Conservation (phyloP, 2,888 invertebrate species). For the Suillia variegata region DNA sequence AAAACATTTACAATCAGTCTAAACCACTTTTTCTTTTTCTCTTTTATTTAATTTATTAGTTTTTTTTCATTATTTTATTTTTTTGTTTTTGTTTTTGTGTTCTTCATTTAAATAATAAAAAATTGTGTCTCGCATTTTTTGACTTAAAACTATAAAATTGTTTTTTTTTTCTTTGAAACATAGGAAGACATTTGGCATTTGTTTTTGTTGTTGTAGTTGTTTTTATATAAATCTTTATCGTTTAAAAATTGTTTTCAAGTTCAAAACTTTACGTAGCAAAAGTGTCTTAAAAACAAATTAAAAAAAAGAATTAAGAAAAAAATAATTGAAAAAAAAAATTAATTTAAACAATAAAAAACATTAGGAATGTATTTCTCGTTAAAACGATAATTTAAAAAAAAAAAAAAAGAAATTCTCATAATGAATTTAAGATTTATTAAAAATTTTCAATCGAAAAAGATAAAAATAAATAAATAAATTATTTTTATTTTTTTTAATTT, state of each 20-base stretch:
- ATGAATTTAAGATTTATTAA: too few species aligned
- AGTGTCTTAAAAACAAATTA: not conserved
- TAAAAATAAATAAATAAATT: not conserved
- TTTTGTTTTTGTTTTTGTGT: not conserved
- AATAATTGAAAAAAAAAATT: not conserved
- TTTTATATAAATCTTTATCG: slow-evolving; percentile 18
- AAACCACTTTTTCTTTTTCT: not conserved
- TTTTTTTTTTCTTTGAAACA: slow-evolving; percentile 36
- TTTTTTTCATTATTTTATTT: not conserved
- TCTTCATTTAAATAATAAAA: not conserved
- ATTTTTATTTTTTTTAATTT: too few species aligned
- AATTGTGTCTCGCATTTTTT: slow-evolving; percentile 25
- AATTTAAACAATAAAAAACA: not conserved
- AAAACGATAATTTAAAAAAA: not conserved
- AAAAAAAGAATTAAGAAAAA: not conserved
- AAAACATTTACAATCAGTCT: slow-evolving; percentile 10
- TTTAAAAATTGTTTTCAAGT: slow-evolving; percentile 18
- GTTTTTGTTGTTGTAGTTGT: slow-evolving; percentile 32
- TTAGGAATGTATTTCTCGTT: not conserved
- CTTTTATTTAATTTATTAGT: too few species aligned
- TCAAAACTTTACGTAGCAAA: slow-evolving; percentile 2
- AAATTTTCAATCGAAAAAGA: too few species aligned
- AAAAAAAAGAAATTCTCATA: not conserved
- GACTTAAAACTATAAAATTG: slow-evolving; percentile 11
- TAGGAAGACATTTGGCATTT: slow-evolving; percentile 56